Percentiles rank a stretch among this genome's conserved stretches.
Evolutionary conservation across 2,888 invertebrate species (phyloP).

Genomic region (Drosophila bunnanda): DNA sequence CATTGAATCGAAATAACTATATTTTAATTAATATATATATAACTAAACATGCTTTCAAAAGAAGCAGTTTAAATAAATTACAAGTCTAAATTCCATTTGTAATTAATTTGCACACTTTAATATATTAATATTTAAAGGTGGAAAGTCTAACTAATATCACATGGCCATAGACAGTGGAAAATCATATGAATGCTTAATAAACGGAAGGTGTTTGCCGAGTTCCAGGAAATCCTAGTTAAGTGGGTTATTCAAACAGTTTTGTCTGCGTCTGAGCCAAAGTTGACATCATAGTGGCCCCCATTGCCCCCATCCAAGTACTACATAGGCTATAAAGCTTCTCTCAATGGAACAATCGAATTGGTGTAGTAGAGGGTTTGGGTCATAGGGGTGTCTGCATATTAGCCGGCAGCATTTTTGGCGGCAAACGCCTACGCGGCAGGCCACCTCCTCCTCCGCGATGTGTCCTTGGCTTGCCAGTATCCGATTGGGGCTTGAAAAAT

Average conservation of each 20-base stretch:
- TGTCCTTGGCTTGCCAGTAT: conserved; percentile 37
- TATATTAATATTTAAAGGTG: background rate
- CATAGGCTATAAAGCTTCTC: conserved; percentile 11
- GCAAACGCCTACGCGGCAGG: conserved; percentile 70
- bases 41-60: no score
- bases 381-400: conserved; percentile 24
- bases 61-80: no score
- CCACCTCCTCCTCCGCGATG: conserved; percentile 15
- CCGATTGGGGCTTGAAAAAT: conserved; percentile 75
- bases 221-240: conserved; percentile 31
- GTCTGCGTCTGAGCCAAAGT: conserved; percentile 15
- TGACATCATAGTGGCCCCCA: conserved; percentile 26
- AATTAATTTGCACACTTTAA: background rate
- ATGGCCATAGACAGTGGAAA: background rate
- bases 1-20: no score
- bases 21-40: no score
- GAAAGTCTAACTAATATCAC: conserved; percentile 2
- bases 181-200: conserved; percentile 38
- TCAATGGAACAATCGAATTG: conserved; percentile 62
- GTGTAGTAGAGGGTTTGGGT: conserved; percentile 4
- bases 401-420: conserved; percentile 71
- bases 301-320: background rate
- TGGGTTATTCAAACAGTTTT: conserved; percentile 30
- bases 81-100: no score
- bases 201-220: conserved; percentile 6